These are phyloP conservation scores for Nesogale talazaci DNA, from an alignment of 2,113 vertebrate genomes.

Conservation along the genomic window DNA sequence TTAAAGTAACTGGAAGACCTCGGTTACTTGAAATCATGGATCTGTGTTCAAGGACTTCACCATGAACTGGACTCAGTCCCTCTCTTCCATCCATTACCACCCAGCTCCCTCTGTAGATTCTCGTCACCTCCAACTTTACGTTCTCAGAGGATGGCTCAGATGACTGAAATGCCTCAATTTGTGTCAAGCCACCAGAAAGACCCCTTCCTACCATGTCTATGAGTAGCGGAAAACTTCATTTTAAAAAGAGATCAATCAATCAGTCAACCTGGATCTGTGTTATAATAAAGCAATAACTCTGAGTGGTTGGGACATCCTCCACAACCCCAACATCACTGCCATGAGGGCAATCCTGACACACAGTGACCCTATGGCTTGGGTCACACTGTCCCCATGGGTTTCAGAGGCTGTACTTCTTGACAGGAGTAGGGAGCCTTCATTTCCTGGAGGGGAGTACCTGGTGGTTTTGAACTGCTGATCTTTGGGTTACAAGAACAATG, in stretches of 20 bases:
- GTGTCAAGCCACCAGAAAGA: neutral
- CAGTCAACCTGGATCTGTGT: neutral
- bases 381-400: no score
- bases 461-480: no score
- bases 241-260: neutral
- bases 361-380: no score
- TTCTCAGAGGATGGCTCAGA: neutral
- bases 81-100: neutral
- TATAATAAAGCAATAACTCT: no score
- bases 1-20: neutral
- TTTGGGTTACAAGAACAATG: no score
- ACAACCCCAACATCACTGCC: no score
- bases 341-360: no score
- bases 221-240: conserved; percentile 18
- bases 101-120: neutral
- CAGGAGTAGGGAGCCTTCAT: no score
- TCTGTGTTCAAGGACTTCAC: neutral
- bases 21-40: neutral
- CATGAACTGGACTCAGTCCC: neutral
- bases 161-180: neutral
- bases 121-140: neutral
- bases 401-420: no score
- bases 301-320: no score
- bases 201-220: neutral
- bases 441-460: no score